Conservation (phyloP, 92 coral and sea anemone genomes). For the Parazoanthus swiftii region DNA sequence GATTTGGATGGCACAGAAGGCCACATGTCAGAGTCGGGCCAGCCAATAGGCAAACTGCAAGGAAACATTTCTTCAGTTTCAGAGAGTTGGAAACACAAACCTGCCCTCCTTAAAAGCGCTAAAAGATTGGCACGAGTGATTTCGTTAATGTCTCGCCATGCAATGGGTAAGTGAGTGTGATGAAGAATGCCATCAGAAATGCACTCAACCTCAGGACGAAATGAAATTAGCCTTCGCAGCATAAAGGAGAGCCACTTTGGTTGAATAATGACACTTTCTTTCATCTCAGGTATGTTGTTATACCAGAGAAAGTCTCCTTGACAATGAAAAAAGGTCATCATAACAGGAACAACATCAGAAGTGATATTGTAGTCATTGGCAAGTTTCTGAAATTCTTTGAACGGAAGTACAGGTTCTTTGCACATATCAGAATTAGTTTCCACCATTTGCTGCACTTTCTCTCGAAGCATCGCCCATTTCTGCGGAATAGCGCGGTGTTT, state of each 20-base stretch:
- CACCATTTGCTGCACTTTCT: slow-evolving; percentile 8
- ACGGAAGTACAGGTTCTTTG: slow-evolving; percentile 23
- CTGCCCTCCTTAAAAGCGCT: slow-evolving; percentile 27
- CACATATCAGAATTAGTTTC: neutral
- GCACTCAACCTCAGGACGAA: slow-evolving; percentile 31
- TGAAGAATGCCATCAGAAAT: slow-evolving; percentile 33
- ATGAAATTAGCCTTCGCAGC: slow-evolving; percentile 23
- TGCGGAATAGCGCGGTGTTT: neutral
- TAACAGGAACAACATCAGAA: neutral
- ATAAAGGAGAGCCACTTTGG: slow-evolving; percentile 27
- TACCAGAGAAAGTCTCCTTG: slow-evolving; percentile 38
- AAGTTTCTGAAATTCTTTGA: neutral
- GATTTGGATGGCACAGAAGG: slow-evolving; percentile 12
- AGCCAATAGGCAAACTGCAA: slow-evolving; percentile 31
- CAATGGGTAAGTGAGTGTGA: slow-evolving; percentile 9
- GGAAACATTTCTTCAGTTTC: slow-evolving; percentile 24
- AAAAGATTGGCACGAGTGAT: slow-evolving; percentile 5
- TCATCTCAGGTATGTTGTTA: slow-evolving; percentile 26
- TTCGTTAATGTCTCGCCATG: slow-evolving; percentile 8
- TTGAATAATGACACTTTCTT: slow-evolving; percentile 26
- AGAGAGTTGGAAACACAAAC: slow-evolving; percentile 19
- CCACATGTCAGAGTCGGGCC: slow-evolving; percentile 37
- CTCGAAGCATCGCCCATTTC: slow-evolving; percentile 29
- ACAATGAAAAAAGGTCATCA: slow-evolving; percentile 30
- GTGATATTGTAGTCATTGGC: neutral